Conservation (phyloP, 2,113 vertebrate genomes). For the Scytalopus superciliaris region DNA sequence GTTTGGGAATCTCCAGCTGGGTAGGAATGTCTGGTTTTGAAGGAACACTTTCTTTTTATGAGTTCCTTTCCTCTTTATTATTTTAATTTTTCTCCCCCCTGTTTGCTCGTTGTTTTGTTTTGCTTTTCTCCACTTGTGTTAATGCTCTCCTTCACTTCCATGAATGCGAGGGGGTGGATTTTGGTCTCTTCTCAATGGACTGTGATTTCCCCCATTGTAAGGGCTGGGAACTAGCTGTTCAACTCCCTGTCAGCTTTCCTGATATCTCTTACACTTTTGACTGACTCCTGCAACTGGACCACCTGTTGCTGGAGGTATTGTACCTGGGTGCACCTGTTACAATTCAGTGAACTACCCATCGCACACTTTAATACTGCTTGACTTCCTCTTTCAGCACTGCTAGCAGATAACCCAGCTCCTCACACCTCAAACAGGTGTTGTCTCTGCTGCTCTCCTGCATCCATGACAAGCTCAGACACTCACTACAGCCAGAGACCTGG, state of each 20-base stretch:
- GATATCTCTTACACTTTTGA: background rate
- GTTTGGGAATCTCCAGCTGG: background rate
- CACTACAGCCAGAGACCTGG: background rate
- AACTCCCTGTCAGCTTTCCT: background rate
- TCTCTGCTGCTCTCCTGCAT: background rate
- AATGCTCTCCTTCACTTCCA: background rate
- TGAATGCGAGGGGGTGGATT: background rate
- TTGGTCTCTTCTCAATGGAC: background rate
- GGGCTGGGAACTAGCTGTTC: background rate
- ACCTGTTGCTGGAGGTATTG: background rate
- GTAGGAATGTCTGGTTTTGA: background rate
- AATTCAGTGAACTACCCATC: background rate
- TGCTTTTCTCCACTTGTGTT: background rate
- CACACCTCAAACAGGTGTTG: background rate
- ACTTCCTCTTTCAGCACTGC: background rate
- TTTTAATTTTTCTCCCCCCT: background rate
- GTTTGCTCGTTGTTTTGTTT: too few species aligned
- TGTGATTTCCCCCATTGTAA: background rate
- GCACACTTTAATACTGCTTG: rapidly evolving
- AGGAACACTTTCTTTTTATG: background rate
- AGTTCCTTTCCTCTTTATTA: background rate
- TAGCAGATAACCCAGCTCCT: background rate
- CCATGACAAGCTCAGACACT: background rate
- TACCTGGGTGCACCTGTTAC: background rate
- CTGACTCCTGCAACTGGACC: background rate